A percentile compares a stretch with the other conserved stretches of the same genome.
These are phyloP conservation scores for Chloroclysta siterata DNA, from an alignment of 2,888 invertebrate genomes.

Conservation along the genomic window DNA sequence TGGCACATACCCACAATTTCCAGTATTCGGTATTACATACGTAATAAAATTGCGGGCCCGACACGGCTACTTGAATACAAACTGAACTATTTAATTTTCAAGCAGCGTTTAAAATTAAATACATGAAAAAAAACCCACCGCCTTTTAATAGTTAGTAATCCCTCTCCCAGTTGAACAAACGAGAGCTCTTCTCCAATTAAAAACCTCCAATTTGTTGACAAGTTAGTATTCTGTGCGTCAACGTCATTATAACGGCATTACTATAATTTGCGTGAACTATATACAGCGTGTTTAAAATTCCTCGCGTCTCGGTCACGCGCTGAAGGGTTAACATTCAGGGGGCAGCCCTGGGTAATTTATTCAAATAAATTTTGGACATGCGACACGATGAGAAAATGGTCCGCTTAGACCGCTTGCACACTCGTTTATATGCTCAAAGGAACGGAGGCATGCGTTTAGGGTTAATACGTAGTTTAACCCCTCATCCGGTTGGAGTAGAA, in stretches of 20 bases:
- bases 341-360: constrained; percentile 76
- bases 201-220: constrained; percentile 15
- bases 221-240: constrained; percentile 30
- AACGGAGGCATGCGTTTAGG: constrained; percentile 1
- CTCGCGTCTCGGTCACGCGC: constrained; percentile 56
- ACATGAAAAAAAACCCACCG: no score
- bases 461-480: constrained; percentile 4
- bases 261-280: constrained; percentile 50
- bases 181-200: constrained; percentile 12
- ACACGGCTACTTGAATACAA: no score
- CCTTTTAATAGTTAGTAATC: no score
- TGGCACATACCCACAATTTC: no score
- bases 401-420: constrained; percentile 57
- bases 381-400: constrained; percentile 65
- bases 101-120: no score
- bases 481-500: background rate
- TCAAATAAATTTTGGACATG: constrained; percentile 77
- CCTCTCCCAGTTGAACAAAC: background rate
- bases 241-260: constrained; percentile 45
- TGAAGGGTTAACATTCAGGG: constrained; percentile 76
- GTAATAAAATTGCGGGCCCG: no score
- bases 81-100: no score
- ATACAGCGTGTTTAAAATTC: constrained; percentile 57
- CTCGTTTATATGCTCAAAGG: constrained; percentile 19
- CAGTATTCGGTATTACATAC: no score